A percentile compares a stretch with the other conserved stretches of the same genome.
Conservation (phyloP, 2,888 invertebrate genomes). For the Cosmia trapezina region DNA sequence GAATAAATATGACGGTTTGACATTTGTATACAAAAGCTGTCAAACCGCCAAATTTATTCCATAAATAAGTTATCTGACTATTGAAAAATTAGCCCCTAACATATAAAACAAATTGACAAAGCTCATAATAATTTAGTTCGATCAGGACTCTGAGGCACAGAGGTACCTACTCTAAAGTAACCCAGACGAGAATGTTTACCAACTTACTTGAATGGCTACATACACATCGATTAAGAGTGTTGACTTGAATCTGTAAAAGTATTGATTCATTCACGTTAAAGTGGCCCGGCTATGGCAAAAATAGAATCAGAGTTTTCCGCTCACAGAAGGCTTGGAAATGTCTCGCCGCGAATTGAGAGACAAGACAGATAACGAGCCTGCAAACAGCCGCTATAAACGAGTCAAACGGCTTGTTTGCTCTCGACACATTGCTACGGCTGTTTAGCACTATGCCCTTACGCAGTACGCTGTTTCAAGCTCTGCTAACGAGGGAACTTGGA, state of each 20-base stretch:
- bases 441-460: constrained; percentile 56
- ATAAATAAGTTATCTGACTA: too few species aligned
- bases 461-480: constrained; percentile 46
- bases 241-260: constrained; percentile 59
- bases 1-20: too few species aligned
- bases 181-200: constrained; percentile 43
- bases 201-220: constrained; percentile 53
- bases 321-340: constrained; percentile 60
- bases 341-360: constrained; percentile 66
- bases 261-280: constrained; percentile 65
- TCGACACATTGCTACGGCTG: constrained; percentile 66
- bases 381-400: constrained; percentile 76
- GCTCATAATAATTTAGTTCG: constrained; percentile 7
- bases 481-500: constrained; percentile 66
- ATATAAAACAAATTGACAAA: constrained; percentile 3
- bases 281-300: constrained; percentile 59
- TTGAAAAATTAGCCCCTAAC: background rate
- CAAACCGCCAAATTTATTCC: too few species aligned
- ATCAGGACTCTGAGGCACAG: constrained; percentile 10
- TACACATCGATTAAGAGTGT: constrained; percentile 53
- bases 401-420: constrained; percentile 78
- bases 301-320: constrained; percentile 64
- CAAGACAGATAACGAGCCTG: constrained; percentile 72
- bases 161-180: constrained; percentile 9
- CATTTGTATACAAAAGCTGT: too few species aligned